Percentiles rank a stretch among this genome's conserved stretches.
phyloP scores from a whole-genome alignment of 1,140 invertebrate species.

The Platorchestia sp. region DNA sequence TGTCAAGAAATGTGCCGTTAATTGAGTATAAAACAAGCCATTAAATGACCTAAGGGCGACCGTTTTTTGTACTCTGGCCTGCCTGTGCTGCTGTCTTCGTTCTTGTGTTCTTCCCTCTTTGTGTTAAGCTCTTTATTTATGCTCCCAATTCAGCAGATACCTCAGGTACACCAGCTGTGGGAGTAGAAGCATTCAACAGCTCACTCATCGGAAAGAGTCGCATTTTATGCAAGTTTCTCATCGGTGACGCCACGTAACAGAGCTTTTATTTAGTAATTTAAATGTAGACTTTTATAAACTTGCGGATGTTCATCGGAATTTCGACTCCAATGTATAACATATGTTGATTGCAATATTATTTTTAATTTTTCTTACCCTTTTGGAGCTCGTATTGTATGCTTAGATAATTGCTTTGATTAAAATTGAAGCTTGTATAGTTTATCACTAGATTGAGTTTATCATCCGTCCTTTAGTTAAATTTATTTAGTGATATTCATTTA shows the following conservation, averaged over 20 bases:
- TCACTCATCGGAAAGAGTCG: not conserved
- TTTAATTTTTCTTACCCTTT: not conserved
- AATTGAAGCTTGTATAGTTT: too few relatives aligned
- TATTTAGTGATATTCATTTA: too few relatives aligned
- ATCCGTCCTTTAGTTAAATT: too few relatives aligned
- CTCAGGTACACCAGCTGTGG: not conserved
- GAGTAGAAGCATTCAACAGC: not conserved
- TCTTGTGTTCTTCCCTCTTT: not conserved
- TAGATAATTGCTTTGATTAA: too few relatives aligned
- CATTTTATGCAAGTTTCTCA: not conserved
- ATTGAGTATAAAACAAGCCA: conserved; percentile 39
- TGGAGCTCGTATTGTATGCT: not conserved
- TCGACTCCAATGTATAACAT: not conserved
- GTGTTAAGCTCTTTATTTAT: not conserved
- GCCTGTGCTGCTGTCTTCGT: not conserved
- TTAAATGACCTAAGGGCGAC: not conserved
- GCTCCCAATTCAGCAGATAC: not conserved
- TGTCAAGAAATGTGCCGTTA: conserved; percentile 32
- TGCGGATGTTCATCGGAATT: not conserved
- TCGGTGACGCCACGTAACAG: not conserved
- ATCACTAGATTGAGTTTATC: too few relatives aligned
- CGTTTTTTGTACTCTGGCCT: not conserved
- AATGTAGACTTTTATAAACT: not conserved
- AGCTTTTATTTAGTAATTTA: not conserved
- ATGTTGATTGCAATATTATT: not conserved